Base-by-base conservation (phyloP, 2,888 invertebrate genomes). In the Platerodrilus igneus region DNA sequence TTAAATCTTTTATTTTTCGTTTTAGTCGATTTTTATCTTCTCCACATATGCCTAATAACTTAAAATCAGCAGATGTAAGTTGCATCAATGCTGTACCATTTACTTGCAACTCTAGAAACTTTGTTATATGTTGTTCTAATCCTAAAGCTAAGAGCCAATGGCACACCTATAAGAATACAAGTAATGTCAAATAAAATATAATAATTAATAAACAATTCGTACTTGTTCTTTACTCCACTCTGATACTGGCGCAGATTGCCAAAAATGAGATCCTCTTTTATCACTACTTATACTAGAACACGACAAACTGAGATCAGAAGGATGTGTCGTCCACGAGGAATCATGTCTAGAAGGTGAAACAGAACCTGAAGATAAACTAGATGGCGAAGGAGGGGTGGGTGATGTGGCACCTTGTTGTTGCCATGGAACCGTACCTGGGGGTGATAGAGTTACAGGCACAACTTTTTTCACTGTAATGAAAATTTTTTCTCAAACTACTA, bases 1-100 rank as follows among this genome's bases (percentile, higher is more conserved):
- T 81, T 27, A 91, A 74, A 55, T 90, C 89, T 69, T 91, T 91
- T 51, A 91, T 78, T 63, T 87, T 86, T 22, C 88, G 77, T 68
- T 91, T 91, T 62, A 91, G 74, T 50, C 85, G 79, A 48, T 81
- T 80, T 64, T 90, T 89, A 66, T 90, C 89, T 44, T 88, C 86
- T 20, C 81, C 78, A 35, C 76, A 75, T 29, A 90, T 80, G 27
- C 88, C 88, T 27, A 89, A 75, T 50, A 83, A 78, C 73, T 96
- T 97, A 50, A 97, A 81, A 70, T 92, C 93, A 40, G 88, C 82
- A 1, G 93, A 90, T 63, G 94, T 93, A 36, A 97, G 74, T 48
- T 86, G 81, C 27, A 97, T 72, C 38, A 97, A 74, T 35, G 88
- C 83, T 19, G 81, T 76, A 11, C 97, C 97, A 66, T 88, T 89